A percentile compares a stretch with the other conserved stretches of the same genome.
Conservation (phyloP, 2,888 invertebrate genomes). For the Sycophila texana region DNA sequence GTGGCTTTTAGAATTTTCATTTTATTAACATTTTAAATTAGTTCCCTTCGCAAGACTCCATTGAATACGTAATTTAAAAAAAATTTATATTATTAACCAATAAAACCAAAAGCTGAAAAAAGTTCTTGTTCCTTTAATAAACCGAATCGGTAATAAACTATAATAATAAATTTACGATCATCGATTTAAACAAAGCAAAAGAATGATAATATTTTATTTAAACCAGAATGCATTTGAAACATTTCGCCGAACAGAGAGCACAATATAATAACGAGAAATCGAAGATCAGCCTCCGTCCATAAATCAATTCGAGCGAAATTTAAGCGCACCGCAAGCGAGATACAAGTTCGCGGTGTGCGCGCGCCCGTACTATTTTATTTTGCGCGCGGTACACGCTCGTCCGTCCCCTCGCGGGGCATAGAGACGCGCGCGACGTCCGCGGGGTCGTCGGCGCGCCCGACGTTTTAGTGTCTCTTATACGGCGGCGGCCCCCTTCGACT, state of each 20-base stretch:
- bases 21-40: too few species aligned
- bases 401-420: too few species aligned
- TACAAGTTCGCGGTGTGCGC: background rate
- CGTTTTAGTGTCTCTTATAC: constrained; percentile 46
- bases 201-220: too few species aligned
- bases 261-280: too few species aligned
- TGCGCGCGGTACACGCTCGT: background rate
- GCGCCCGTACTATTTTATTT: constrained; percentile 16
- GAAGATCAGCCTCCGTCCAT: background rate
- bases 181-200: too few species aligned
- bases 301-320: constrained; percentile 33
- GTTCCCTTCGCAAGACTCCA: too few species aligned
- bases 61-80: too few species aligned
- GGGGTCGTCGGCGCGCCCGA: background rate
- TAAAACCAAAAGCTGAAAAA: background rate
- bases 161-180: background rate
- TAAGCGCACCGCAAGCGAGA: background rate
- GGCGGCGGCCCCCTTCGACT: constrained; percentile 9
- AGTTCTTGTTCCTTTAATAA: background rate
- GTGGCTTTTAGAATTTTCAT: too few species aligned
- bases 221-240: too few species aligned
- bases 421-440: background rate
- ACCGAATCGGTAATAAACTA: background rate
- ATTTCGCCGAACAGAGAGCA: too few species aligned
- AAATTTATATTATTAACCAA: too few species aligned